phyloP scores from a whole-genome alignment of 1,140 invertebrate species.

The Anastrepha ludens region DNA sequence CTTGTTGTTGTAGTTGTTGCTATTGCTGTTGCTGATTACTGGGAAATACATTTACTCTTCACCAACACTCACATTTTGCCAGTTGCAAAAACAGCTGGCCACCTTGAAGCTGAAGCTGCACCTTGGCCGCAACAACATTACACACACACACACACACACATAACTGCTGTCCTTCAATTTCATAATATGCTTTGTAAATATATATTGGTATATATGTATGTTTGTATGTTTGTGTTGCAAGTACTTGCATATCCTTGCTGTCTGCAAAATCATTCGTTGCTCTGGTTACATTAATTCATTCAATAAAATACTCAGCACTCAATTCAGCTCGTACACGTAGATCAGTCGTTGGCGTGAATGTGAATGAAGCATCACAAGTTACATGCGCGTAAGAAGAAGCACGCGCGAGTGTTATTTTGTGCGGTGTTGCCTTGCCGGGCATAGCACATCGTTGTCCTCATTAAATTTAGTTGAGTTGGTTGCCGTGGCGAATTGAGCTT shows the following conservation, averaged over 20 bases:
- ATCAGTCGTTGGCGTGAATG: not conserved
- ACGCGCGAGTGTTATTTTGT: not conserved
- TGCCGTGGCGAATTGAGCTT: not conserved
- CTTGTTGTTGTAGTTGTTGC: not conserved
- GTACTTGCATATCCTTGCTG: not conserved
- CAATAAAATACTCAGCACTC: slow-evolving; percentile 37
- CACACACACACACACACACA: not conserved
- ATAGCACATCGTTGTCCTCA: not conserved
- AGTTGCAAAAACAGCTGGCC: not conserved
- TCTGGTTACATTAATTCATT: slow-evolving; percentile 25
- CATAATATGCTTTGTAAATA: not conserved
- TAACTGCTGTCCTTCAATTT: slow-evolving; percentile 20
- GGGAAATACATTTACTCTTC: not conserved
- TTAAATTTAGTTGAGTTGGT: not conserved
- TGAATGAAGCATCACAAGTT: not conserved
- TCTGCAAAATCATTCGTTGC: not conserved
- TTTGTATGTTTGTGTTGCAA: not conserved
- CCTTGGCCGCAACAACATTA: not conserved
- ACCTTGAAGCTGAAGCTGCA: slow-evolving; percentile 4
- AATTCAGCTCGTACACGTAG: not conserved
- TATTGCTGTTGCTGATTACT: not conserved
- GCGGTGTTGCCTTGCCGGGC: not conserved
- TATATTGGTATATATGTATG: not conserved
- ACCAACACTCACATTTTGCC: not conserved
- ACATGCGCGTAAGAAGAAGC: not conserved